Evolutionary conservation across 2,113 vertebrate species (phyloP), one percentile per base, ranked within the genome.

Genomic region (Odobenus rosmarus): DNA sequence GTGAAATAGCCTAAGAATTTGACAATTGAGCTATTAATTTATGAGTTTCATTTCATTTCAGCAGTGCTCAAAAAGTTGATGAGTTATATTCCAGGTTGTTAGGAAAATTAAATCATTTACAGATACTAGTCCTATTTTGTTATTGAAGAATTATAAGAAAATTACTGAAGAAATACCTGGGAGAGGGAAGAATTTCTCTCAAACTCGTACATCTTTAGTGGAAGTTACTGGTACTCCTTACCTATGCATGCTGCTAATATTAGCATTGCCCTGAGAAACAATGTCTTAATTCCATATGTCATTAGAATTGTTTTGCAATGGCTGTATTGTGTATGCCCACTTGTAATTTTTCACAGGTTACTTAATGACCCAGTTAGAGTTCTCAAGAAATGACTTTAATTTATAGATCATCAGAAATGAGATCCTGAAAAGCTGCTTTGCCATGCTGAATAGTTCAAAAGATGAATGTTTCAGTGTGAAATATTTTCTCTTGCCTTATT

Each of bases 401-500:
- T 86, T 90, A 59, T 82, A 67, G 77, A 42, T 85, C 31, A 84
- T 74, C 88, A 23, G 88, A 77, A 95, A 62, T 64, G 55, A 93
- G 49, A 61, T 69, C 31, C 24, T 72, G 61, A 64, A 96, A 91
- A 93, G 36, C 61, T 91, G 26, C 33, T 90, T 87, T 95, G n/a
- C 55, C 19, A 59, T 90, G 69, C 10, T 89, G 36, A 92, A 74
- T 92, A 96, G 33, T 87, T 89, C 64, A 74, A 51, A 93, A 96
- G 71, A n/a, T 62, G 49, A 93, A 59, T 88, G 16, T 94, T 85
- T 71, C 39, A 64, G 5, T 92, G 49, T 84, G 53, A 84, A 46
- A 93, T 88, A 91, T 82, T 96, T 96, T 90, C 26, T 95, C 59
- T 55, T 95, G 18, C 28, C 19, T 31, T 91, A 13, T 95, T 97